Evolutionary conservation across 1,140 invertebrate species (phyloP).

Genomic region (Heliothis subflexa): DNA sequence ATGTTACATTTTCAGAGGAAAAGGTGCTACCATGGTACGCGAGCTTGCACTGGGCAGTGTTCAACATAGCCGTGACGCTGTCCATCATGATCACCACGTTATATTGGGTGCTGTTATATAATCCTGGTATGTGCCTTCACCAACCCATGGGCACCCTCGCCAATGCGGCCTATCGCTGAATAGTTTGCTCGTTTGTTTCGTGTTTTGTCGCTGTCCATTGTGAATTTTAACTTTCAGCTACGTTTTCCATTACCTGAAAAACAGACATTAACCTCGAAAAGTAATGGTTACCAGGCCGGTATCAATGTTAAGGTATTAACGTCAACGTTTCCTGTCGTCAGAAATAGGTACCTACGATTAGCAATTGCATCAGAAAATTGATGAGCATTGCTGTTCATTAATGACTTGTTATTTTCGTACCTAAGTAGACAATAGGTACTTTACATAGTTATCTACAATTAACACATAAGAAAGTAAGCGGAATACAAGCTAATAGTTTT

Average conservation of each 20-base stretch:
- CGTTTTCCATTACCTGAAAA: neutral
- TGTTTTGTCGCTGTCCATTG: too few species aligned
- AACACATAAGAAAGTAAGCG: too few species aligned
- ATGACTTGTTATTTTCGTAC: neutral
- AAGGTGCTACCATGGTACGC: constrained; percentile 73
- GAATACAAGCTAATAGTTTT: too few species aligned
- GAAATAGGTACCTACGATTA: neutral
- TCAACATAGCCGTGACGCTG: constrained; percentile 86
- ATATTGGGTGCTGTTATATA: constrained; percentile 89
- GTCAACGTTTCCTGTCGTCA: neutral
- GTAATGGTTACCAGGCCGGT: neutral
- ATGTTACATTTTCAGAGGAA: constrained; percentile 62
- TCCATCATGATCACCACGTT: constrained; percentile 88
- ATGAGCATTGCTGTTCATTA: neutral
- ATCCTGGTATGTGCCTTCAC: constrained; percentile 88
- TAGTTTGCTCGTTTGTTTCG: too few species aligned
- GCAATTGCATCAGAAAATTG: neutral
- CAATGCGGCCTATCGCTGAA: constrained; percentile 93
- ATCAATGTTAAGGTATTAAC: neutral
- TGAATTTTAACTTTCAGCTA: too few species aligned
- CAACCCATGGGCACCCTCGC: constrained; percentile 98
- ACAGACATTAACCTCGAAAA: neutral
- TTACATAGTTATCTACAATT: too few species aligned
- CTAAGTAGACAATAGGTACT: neutral
- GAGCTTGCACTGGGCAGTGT: constrained; percentile 88